A percentile compares a stretch with the other conserved stretches of the same genome.
phyloP scores from a whole-genome alignment of 2,888 invertebrate species.

The Tuta absoluta region DNA sequence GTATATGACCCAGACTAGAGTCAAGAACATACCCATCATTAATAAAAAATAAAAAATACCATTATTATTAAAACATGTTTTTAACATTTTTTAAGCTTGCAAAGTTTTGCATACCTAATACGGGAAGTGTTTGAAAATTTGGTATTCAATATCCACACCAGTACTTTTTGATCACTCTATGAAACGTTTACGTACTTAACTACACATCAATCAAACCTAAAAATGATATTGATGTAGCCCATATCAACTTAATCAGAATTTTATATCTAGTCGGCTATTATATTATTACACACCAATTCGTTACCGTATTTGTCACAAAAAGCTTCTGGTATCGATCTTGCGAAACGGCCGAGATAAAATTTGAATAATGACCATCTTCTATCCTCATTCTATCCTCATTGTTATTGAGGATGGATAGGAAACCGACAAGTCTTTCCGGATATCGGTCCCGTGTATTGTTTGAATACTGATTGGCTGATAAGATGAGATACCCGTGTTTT shows the following conservation, averaged over 20 bases:
- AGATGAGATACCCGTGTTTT: conserved; percentile 31
- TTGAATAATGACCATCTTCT: conserved; percentile 46
- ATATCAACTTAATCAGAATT: neutral
- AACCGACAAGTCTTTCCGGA: conserved; percentile 54
- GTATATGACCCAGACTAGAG: too few relatives aligned
- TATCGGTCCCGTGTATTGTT: conserved; percentile 49
- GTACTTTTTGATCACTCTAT: too few relatives aligned
- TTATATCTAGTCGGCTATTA: neutral
- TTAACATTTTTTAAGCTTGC: too few relatives aligned
- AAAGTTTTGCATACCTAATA: too few relatives aligned
- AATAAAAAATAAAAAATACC: too few relatives aligned
- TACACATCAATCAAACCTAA: too few relatives aligned
- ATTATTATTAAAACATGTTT: too few relatives aligned
- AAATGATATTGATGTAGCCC: too few relatives aligned
- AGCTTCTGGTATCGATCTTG: conserved; percentile 34
- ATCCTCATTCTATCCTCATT: conserved; percentile 41
- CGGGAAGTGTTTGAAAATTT: too few relatives aligned
- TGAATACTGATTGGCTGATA: conserved; percentile 55
- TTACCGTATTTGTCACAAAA: conserved; percentile 20
- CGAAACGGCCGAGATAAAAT: conserved; percentile 45
- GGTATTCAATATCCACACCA: too few relatives aligned
- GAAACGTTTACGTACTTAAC: too few relatives aligned
- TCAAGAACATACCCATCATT: too few relatives aligned
- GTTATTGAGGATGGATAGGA: conserved; percentile 49
- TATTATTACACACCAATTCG: conserved; percentile 7